These are phyloP conservation scores for Drosophila mercatorum DNA, from an alignment of 2,888 invertebrate genomes.

Conservation along the genomic window DNA sequence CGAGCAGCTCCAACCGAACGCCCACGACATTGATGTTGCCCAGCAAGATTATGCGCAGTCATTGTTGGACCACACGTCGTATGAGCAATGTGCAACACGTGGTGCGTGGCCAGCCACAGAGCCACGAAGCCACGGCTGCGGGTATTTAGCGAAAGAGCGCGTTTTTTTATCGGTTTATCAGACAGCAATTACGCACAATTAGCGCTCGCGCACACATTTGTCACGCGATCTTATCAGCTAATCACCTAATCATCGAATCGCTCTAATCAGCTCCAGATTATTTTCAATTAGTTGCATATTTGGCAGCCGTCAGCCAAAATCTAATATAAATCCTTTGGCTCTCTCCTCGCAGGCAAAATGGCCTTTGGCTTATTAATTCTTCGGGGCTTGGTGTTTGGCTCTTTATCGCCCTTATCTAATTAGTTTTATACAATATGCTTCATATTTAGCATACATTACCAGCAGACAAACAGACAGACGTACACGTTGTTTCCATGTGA, in stretches of 20 bases:
- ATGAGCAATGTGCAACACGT: slow-evolving; percentile 73
- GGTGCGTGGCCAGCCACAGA: slow-evolving; percentile 31
- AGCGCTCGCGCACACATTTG: slow-evolving; percentile 30
- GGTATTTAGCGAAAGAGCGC: slow-evolving; percentile 18
- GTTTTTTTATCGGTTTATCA: slow-evolving; percentile 64
- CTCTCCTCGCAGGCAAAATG: slow-evolving; percentile 2
- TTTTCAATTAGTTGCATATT: slow-evolving; percentile 69
- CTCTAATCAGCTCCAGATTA: slow-evolving; percentile 69
- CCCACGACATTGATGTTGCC: slow-evolving; percentile 42
- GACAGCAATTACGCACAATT: slow-evolving; percentile 74
- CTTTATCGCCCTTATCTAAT: slow-evolving; percentile 57
- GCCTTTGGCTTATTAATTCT: slow-evolving; percentile 47
- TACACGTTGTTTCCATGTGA: slow-evolving; percentile 1
- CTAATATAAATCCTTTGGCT: slow-evolving; percentile 70
- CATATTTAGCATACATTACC: slow-evolving; percentile 22
- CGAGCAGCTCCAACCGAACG: slow-evolving; percentile 52
- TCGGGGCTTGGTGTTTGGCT: background rate
- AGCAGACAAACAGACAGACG: background rate
- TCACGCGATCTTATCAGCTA: slow-evolving; percentile 55
- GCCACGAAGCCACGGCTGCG: slow-evolving; percentile 2
- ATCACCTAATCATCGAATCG: slow-evolving; percentile 66
- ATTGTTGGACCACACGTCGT: slow-evolving; percentile 43
- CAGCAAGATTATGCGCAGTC: slow-evolving; percentile 72
- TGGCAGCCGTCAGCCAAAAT: slow-evolving; percentile 61
- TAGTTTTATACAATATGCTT: slow-evolving; percentile 52